Conservation (phyloP, 2,888 invertebrate genomes). For the Volucella inflata region DNA sequence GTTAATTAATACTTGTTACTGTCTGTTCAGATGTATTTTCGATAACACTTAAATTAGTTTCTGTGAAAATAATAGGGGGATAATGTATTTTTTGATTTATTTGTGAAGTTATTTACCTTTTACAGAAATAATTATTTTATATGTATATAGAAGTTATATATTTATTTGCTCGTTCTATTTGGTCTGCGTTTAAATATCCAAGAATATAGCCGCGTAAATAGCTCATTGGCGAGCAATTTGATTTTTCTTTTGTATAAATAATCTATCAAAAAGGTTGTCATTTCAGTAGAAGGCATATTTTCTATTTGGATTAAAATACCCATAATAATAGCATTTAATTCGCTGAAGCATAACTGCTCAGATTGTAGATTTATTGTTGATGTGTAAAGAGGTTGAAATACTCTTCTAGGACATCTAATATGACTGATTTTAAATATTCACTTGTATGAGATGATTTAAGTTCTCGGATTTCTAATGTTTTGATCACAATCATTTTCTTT, state of each 20-base stretch:
- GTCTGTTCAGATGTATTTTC: background rate
- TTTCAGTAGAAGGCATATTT: slow-evolving; percentile 36
- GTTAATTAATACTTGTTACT: slow-evolving; percentile 13
- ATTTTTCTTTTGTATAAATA: slow-evolving; percentile 48
- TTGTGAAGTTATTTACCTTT: slow-evolving; percentile 40
- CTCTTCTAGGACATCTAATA: slow-evolving; percentile 64
- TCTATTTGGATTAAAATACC: slow-evolving; percentile 56
- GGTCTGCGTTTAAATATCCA: slow-evolving; percentile 55
- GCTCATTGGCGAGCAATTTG: slow-evolving; percentile 44
- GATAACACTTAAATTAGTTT: background rate
- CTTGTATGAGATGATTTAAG: slow-evolving; percentile 56
- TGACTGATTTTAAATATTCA: slow-evolving; percentile 61
- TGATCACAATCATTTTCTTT: slow-evolving; percentile 53
- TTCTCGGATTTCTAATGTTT: slow-evolving; percentile 69
- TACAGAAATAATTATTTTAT: slow-evolving; percentile 56
- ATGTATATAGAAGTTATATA: slow-evolving; percentile 54
- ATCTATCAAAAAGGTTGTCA: slow-evolving; percentile 29
- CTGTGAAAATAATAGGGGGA: slow-evolving; percentile 23
- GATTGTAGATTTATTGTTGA: slow-evolving; percentile 66
- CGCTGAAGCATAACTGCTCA: slow-evolving; percentile 66
- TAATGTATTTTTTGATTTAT: background rate
- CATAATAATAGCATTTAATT: slow-evolving; percentile 64
- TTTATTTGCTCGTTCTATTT: slow-evolving; percentile 55
- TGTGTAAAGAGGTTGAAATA: slow-evolving; percentile 49
- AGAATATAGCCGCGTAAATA: slow-evolving; percentile 63